A percentile compares a stretch with the other conserved stretches of the same genome.
phyloP scores from a whole-genome alignment of 1,140 invertebrate species.

The Oedothorax gibbosus region DNA sequence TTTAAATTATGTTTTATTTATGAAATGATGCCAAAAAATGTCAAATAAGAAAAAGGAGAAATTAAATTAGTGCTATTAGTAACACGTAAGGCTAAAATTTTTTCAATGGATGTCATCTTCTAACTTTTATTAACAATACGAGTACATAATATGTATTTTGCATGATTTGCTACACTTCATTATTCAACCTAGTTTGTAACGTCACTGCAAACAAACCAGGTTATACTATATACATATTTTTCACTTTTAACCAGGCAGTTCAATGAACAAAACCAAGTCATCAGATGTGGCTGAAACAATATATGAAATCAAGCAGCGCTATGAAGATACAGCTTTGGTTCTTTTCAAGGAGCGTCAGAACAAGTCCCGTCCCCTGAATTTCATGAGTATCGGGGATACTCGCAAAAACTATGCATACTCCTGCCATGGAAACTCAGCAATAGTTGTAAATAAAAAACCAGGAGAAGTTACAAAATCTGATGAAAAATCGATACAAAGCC shows the following conservation, averaged over 20 bases:
- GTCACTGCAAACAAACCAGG: neutral
- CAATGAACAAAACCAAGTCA: conserved; percentile 64
- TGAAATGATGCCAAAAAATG: too few species aligned
- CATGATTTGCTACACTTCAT: neutral
- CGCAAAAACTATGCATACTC: conserved; percentile 69
- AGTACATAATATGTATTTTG: too few species aligned
- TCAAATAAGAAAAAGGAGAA: too few species aligned
- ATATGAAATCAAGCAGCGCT: conserved; percentile 67
- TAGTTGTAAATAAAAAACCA: conserved; percentile 66
- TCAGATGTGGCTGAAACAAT: conserved; percentile 58
- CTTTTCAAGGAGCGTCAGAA: conserved; percentile 67
- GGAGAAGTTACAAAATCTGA: conserved; percentile 61
- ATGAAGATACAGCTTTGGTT: conserved; percentile 68
- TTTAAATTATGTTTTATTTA: too few species aligned
- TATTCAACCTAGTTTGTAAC: neutral
- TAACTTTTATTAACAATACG: too few species aligned
- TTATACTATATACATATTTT: neutral
- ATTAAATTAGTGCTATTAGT: too few species aligned
- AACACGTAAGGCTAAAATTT: too few species aligned
- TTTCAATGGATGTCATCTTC: neutral
- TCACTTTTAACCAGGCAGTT: neutral
- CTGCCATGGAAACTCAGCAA: conserved; percentile 70
- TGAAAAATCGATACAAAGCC: conserved; percentile 65
- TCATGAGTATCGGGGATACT: conserved; percentile 68
- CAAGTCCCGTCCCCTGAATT: conserved; percentile 44